phyloP scores from a whole-genome alignment of 2,113 vertebrate species.

The Semnornis frantzii region DNA sequence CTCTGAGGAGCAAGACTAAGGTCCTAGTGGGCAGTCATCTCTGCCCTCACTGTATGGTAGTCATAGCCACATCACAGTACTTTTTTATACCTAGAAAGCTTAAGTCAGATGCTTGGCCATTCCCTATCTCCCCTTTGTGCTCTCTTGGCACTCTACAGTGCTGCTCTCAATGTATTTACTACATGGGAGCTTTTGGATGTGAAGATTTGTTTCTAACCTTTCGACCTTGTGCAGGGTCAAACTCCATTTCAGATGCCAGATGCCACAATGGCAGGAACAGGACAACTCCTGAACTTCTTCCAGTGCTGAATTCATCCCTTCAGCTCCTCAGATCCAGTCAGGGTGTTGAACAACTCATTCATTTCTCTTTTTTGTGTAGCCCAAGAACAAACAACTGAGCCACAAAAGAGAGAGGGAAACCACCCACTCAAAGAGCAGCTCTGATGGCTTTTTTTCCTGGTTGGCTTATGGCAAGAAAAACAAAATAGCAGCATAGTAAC shows the following conservation, averaged over 20 bases:
- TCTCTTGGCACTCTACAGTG: neutral
- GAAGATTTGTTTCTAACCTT: neutral
- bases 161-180: neutral
- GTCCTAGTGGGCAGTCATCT: neutral
- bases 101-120: neutral
- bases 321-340: neutral
- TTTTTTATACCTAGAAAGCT: neutral
- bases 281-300: neutral
- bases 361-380: neutral
- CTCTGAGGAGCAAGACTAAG: neutral
- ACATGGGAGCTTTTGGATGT: neutral
- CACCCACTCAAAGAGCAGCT: neutral
- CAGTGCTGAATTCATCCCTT: neutral
- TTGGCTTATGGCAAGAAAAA: neutral
- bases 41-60: no score
- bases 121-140: rapidly evolving
- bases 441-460: neutral
- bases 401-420: neutral
- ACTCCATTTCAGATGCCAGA: neutral
- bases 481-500: neutral
- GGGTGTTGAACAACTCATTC: neutral
- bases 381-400: neutral
- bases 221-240: neutral
- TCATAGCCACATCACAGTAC: neutral
- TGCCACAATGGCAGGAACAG: neutral